Evolutionary conservation across 2,113 vertebrate genomes (phyloP).

Genomic region (Jaculus jaculus): DNA sequence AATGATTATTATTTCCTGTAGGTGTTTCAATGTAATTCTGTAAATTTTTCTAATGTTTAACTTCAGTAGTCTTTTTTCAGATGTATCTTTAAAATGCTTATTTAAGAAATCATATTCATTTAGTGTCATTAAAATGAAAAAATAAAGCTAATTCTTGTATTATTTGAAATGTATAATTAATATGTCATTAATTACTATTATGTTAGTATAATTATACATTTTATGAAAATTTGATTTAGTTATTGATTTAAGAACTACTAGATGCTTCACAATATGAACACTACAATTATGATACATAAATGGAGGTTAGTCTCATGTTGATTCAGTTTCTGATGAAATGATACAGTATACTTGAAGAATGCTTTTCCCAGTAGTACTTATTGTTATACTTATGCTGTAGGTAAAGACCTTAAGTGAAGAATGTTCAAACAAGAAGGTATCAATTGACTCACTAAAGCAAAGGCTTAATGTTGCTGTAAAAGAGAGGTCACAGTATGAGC

Average conservation of each 20-base stretch:
- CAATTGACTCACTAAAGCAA: constrained; percentile 91
- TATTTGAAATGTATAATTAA: background rate
- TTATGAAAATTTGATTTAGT: background rate
- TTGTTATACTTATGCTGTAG: constrained; percentile 82
- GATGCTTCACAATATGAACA: background rate
- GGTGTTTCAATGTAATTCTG: constrained; percentile 18
- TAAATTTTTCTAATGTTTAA: constrained; percentile 48
- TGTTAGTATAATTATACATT: background rate
- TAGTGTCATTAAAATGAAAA: constrained; percentile 37
- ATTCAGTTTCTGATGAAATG: constrained; percentile 47
- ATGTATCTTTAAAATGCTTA: background rate
- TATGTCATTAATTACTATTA: background rate
- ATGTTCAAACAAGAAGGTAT: constrained; percentile 90
- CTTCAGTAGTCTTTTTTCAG: constrained; percentile 33
- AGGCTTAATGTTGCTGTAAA: constrained; percentile 88
- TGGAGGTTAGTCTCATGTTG: background rate
- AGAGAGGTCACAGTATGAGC: constrained; percentile 89
- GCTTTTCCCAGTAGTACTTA: background rate
- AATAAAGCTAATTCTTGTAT: background rate
- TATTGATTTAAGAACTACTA: background rate
- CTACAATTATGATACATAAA: constrained; percentile 35
- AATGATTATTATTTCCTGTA: background rate
- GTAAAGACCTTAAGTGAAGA: constrained; percentile 90
- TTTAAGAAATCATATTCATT: constrained; percentile 20
- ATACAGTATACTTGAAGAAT: background rate